Evolutionary conservation across 2,797 vertebrate genomes (phyloP).

Genomic region (Thripadectes ignobilis): DNA sequence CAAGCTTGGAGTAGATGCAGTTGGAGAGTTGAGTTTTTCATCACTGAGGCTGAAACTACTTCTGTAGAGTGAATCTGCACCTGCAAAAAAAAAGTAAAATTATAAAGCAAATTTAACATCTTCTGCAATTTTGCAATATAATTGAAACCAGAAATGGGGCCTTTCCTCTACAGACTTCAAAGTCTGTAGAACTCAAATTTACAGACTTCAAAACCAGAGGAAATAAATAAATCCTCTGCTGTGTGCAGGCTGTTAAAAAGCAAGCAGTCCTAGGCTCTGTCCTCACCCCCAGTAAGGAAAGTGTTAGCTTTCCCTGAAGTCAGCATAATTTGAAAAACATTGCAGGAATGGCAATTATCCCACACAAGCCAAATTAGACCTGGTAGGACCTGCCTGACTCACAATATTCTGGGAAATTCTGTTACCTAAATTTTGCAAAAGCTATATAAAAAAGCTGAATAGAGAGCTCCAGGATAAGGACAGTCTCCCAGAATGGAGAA

Average conservation of each 20-base stretch:
- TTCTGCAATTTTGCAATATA: not conserved
- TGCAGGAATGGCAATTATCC: not conserved
- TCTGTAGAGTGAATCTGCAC: slow-evolving; percentile 90
- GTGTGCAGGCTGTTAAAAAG: not conserved
- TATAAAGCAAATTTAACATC: not conserved
- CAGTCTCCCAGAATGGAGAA: not conserved
- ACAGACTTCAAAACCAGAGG: not conserved
- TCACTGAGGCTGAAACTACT: slow-evolving; percentile 95
- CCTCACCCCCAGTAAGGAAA: not conserved
- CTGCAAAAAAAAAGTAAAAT: slow-evolving; percentile 69
- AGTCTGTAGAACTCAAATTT: not conserved
- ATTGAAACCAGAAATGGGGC: not conserved
- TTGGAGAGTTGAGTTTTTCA: slow-evolving; percentile 91
- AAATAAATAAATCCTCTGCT: not conserved
- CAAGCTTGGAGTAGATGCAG: slow-evolving; percentile 76
- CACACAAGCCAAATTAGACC: not conserved
- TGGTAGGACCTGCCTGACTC: not conserved
- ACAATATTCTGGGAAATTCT: not conserved
- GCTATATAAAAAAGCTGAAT: not conserved
- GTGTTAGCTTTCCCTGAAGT: not conserved
- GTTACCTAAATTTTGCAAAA: not conserved
- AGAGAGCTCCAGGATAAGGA: not conserved
- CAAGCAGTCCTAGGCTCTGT: not conserved
- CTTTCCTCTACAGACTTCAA: not conserved
- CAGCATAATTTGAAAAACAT: not conserved